phyloP scores from a whole-genome alignment of 2,113 vertebrate species.

The Cranoglanis bouderius region DNA sequence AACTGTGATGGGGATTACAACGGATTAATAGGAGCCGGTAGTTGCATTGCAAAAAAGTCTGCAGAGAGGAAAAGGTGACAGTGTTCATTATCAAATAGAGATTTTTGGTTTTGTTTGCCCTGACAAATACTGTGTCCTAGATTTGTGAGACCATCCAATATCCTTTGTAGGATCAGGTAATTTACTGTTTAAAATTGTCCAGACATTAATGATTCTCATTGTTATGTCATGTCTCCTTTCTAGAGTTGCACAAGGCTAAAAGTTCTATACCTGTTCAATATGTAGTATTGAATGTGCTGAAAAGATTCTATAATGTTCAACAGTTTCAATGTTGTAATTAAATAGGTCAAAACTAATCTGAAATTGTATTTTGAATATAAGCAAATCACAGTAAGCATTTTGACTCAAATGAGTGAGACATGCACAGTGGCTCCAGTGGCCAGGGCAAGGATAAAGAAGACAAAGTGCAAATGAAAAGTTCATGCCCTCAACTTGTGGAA shows the following conservation, averaged over 20 bases:
- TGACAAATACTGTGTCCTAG: neutral
- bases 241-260: neutral
- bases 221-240: neutral
- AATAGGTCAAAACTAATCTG: neutral
- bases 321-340: neutral
- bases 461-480: too few species aligned
- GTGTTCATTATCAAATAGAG: neutral
- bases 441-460: too few species aligned
- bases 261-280: neutral
- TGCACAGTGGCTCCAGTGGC: neutral
- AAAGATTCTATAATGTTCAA: neutral
- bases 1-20: slow-evolving; percentile 20
- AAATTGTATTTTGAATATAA: neutral
- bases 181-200: neutral
- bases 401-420: neutral
- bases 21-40: neutral
- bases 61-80: neutral
- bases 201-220: neutral
- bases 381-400: neutral
- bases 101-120: neutral
- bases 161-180: neutral
- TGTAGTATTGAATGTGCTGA: neutral
- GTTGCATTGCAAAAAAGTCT: neutral
- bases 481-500: too few species aligned
- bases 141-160: neutral